phyloP scores from a whole-genome alignment of 2,797 vertebrate genomes.

The Limnodromus scolopaceus region DNA sequence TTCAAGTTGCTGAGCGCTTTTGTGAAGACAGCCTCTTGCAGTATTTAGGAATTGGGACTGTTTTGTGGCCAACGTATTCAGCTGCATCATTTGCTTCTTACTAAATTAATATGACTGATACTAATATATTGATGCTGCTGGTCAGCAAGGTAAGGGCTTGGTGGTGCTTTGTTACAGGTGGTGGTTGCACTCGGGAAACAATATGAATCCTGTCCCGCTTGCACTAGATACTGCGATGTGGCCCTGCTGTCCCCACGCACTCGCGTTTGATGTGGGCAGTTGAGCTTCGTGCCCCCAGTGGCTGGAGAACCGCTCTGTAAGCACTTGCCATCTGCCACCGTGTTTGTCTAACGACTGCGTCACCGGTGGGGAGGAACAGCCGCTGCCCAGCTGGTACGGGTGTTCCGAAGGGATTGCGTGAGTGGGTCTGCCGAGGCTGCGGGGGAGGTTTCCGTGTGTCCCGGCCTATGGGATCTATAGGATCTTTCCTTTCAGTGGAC shows the following conservation, averaged over 20 bases:
- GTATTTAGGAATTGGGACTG: background rate
- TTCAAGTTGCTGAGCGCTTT: background rate
- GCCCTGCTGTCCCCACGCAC: background rate
- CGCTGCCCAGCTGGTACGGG: background rate
- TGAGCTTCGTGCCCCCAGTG: background rate
- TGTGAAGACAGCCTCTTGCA: background rate
- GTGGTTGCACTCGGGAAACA: background rate
- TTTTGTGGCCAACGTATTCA: background rate
- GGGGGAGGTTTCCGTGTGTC: accelerated
- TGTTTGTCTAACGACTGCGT: background rate
- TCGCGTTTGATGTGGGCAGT: no score
- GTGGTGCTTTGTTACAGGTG: background rate
- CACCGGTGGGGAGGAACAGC: background rate
- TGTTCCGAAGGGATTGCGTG: background rate
- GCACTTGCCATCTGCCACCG: background rate
- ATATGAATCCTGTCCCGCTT: background rate
- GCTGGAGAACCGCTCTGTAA: background rate
- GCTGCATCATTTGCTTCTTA: background rate
- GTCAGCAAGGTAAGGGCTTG: background rate
- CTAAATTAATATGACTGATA: background rate
- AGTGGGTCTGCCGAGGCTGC: accelerated
- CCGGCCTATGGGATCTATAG: background rate
- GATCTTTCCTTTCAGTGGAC: background rate
- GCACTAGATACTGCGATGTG: background rate
- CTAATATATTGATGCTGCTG: background rate